Evolutionary conservation across 92 coral and sea anemone species (phyloP), one percentile per base, ranked within the genome.

Genomic region (Micromussa lordhowensis): DNA sequence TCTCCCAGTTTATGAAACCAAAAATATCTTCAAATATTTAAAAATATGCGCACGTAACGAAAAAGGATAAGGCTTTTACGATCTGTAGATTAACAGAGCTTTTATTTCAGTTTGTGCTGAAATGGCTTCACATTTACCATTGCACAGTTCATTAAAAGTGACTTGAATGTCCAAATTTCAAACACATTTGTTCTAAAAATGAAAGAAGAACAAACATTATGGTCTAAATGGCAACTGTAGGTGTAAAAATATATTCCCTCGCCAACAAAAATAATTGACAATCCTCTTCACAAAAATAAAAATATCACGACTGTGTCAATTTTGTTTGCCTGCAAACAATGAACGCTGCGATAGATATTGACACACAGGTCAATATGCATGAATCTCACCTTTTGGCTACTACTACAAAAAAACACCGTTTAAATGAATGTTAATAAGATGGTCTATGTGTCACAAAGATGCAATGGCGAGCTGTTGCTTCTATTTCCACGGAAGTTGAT

Each of bases 261-360:
- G 24, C 36, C 77, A 35, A 73, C 17, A 21, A 73, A 72, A 36
- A 73, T 73, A 73, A 73, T 38, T 17, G 78, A 32, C 78, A 73
- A 34, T 29, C 59, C 16, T 53, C 22, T 29, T 79, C 69, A 79
- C 68, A 17, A 17, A 79, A 22, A 32, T 28, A 9, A 29, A 28
- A 30, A 78, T 51, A 19, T 51, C 34, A 71, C 28, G 82, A 30
- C 28, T 68, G 13, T 64, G 58, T 81, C 75, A 32, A 49, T 16
- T 81, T 57, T 79, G 70, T 21, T 35, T n/a, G 85, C 38, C 66
- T 72, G 48, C 13, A 54, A 24, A 13, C 26, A 70, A 28, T 29
- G 68, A 68, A 82, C 13, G 51, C n/a, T 24, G 79, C 19, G 18
- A 55, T 30, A 29, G 14, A 70, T 30, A 31, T 83, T 83, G 79